Evolutionary conservation across 2,113 vertebrate species (phyloP).

Genomic region (Spizaetus ornatus): DNA sequence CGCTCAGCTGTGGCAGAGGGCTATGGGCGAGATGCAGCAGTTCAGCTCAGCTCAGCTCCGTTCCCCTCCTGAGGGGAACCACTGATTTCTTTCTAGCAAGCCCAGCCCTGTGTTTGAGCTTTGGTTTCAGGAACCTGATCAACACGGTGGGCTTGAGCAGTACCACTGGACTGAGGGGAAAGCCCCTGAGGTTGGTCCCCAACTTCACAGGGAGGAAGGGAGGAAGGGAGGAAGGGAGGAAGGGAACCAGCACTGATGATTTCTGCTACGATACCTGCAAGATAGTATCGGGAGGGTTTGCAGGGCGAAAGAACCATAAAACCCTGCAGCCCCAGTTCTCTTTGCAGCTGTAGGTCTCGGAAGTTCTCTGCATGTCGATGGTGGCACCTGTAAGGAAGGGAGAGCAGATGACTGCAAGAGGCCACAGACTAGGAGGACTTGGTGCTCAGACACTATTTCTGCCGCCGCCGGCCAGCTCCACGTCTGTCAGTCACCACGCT

Average conservation of each 20-base stretch:
- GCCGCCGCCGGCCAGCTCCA: background rate
- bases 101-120: background rate
- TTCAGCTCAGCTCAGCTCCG: background rate
- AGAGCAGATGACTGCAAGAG: background rate
- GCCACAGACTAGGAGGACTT: background rate
- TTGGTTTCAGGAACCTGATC: background rate
- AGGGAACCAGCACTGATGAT: background rate
- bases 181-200: background rate
- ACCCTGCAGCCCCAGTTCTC: background rate
- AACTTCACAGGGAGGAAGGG: background rate
- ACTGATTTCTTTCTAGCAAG: background rate
- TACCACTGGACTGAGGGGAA: background rate
- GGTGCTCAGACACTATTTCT: background rate
- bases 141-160: background rate
- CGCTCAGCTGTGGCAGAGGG: background rate
- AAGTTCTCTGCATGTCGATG: background rate
- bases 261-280: background rate
- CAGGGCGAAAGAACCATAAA: background rate
- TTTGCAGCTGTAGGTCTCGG: background rate
- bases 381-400: background rate
- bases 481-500: background rate
- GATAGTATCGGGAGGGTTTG: background rate
- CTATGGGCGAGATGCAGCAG: background rate
- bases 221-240: too few relatives aligned
- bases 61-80: background rate